Evolutionary conservation across 1,140 invertebrate genomes (phyloP), one percentile per base, ranked within the genome.

Genomic region (Hydropsyche tenuis): DNA sequence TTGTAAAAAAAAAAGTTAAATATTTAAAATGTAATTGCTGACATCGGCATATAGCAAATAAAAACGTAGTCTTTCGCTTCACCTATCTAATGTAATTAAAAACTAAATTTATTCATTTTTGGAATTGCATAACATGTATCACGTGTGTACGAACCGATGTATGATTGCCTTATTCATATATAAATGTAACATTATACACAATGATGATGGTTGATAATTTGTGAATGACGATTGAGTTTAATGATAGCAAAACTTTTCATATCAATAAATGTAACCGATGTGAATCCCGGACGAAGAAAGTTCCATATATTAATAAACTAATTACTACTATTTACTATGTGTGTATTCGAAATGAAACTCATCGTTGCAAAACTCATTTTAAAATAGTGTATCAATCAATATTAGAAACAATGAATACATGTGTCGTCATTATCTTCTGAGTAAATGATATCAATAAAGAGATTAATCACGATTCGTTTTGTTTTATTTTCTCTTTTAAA

Each of bases 321-420:
- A 18, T 18, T 18, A 30, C 5, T 63, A 27, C 12, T 25, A 63
- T 27, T 12, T n/a, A 22, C 11, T 25, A 63, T 27, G 23, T 27
- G 27, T 25, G 60, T 43, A 66, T 66, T 46, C 63, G 4, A 42
- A 43, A 16, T 46, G 63, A 66, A 20, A 43, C 23, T n/a, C 43
- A 51, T 51, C 18, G 14, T 46, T 43, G 25, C 22, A 43, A 37
- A 66, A 37, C 22, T n/a, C 3, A 62, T 20, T 20, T 43, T 42
- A 66, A 37, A 69, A 18, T 51, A 43, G 23, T 69, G 66, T 69
- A 65, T 65, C 25, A 22, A 69, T 69, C 66, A 69, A 69, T 69
- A 69, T 69, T 69, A 69, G 66, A 69, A 42, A 42, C 16, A 69
- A 51, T 20, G 45, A 53, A 69, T 69, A n/a, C 18, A 69, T 69